Conservation (phyloP, 64 coral and sea anemone species). For the Porites lutea region DNA sequence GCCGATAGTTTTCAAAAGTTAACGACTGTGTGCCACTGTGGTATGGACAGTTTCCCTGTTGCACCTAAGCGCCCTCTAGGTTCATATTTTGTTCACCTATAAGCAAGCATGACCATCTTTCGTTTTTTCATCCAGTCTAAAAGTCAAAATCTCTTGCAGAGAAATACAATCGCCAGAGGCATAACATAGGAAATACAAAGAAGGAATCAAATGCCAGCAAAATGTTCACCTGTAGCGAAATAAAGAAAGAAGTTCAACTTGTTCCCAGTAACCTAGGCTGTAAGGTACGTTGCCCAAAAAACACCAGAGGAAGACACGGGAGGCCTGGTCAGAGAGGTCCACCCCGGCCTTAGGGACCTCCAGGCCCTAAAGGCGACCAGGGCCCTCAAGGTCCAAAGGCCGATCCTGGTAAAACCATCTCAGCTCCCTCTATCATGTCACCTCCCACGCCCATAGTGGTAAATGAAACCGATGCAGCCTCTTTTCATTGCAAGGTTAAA, state of each 20-base stretch:
- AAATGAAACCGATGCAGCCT: slow-evolving; percentile 39
- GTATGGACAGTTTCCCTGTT: too few species aligned
- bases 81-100: too few species aligned
- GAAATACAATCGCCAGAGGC: not conserved
- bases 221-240: not conserved
- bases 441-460: slow-evolving; percentile 8
- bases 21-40: too few species aligned
- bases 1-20: too few species aligned
- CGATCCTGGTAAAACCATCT: slow-evolving; percentile 36
- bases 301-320: slow-evolving; percentile 10
- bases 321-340: slow-evolving; percentile 18
- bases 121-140: too few species aligned
- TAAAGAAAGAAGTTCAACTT: slow-evolving; percentile 20
- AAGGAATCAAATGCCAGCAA: not conserved
- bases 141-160: too few species aligned
- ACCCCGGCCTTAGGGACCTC: slow-evolving; percentile 18
- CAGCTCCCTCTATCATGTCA: slow-evolving; percentile 16
- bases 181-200: not conserved
- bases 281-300: slow-evolving; percentile 7
- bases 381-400: slow-evolving; percentile 46
- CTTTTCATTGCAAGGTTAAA: slow-evolving; percentile 40
- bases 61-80: too few species aligned
- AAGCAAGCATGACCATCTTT: too few species aligned
- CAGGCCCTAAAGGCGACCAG: slow-evolving; percentile 25
- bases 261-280: slow-evolving; percentile 25